A percentile compares a stretch with the other conserved stretches of the same genome.
Evolutionary conservation across 1,140 invertebrate species (phyloP).

Genomic region (Papilio helenus): DNA sequence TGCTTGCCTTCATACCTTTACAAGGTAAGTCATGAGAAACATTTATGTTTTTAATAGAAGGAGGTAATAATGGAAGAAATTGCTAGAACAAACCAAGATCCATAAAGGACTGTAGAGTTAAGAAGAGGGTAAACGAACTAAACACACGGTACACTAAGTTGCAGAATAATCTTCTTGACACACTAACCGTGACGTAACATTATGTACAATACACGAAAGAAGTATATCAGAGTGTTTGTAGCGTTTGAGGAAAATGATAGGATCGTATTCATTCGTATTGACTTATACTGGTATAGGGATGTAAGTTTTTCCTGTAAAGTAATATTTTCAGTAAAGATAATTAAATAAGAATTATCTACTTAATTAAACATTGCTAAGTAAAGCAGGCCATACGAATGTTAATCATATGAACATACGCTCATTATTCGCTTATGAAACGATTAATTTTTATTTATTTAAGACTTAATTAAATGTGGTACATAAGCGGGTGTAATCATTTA

Average conservation of each 20-base stretch:
- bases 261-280: too few species aligned
- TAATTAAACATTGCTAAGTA: slow-evolving; percentile 23
- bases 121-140: too few species aligned
- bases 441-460: not conserved
- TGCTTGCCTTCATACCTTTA: slow-evolving; percentile 92
- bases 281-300: too few species aligned
- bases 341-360: not conserved
- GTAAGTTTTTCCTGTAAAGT: not conserved
- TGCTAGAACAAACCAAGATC: too few species aligned
- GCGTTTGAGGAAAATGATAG: too few species aligned
- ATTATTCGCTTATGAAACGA: not conserved
- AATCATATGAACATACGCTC: not conserved
- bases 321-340: not conserved
- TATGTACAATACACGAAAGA: too few species aligned
- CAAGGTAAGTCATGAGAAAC: slow-evolving; percentile 84
- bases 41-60: slow-evolving; percentile 17
- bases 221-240: too few species aligned
- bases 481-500: too few species aligned
- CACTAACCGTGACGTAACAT: too few species aligned
- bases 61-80: not conserved
- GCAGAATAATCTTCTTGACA: too few species aligned
- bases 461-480: not conserved
- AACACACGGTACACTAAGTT: too few species aligned
- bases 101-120: too few species aligned
- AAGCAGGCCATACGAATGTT: slow-evolving; percentile 13